Evolutionary conservation across 2,797 vertebrate genomes (phyloP).

Genomic region (Crax fasciolata): DNA sequence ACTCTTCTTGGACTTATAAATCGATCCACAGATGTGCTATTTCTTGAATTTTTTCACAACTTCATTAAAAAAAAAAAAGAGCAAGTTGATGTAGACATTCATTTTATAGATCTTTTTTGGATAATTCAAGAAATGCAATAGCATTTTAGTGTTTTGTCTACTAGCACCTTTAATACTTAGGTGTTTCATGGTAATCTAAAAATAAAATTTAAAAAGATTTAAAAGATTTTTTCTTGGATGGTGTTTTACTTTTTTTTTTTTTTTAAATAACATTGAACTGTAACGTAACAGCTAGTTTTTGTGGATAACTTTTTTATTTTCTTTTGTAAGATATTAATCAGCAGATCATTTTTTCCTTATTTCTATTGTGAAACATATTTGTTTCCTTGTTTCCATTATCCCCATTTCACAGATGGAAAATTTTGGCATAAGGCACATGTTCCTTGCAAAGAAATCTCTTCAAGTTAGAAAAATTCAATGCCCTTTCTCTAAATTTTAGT

Average conservation of each 20-base stretch:
- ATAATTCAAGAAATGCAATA: background rate
- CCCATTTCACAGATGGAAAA: background rate
- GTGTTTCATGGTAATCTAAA: background rate
- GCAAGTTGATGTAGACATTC: background rate
- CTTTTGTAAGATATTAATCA: background rate
- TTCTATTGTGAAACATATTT: background rate
- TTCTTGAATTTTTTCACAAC: background rate
- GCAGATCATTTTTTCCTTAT: background rate
- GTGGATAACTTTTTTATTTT: background rate
- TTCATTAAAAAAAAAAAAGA: background rate
- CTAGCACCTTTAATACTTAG: background rate
- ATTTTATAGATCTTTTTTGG: background rate
- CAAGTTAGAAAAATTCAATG: background rate
- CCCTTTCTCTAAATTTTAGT: background rate
- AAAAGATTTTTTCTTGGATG: background rate
- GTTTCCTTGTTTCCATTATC: background rate
- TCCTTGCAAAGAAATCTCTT: background rate
- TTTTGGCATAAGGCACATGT: background rate
- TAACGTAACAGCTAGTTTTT: background rate
- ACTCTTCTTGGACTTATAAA: background rate
- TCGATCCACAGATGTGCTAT: background rate
- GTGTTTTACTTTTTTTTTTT: background rate
- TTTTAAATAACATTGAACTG: background rate
- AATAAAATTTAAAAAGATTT: background rate
- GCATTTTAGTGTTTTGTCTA: background rate